Evolutionary conservation across 2,113 vertebrate genomes (phyloP).

Genomic region (Dromaius novaehollandiae): DNA sequence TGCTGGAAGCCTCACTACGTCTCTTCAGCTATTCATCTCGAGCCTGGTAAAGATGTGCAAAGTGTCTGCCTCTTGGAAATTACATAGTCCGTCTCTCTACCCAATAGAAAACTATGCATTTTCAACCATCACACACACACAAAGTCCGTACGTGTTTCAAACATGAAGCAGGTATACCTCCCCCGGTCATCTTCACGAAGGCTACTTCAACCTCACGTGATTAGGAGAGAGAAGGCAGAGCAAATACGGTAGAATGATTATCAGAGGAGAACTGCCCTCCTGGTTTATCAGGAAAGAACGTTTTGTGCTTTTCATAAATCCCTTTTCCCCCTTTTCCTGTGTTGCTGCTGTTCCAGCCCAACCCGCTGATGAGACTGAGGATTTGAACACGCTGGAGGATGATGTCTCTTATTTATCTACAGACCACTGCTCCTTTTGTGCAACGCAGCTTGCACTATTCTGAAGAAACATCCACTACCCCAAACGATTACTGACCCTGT

Average conservation of each 20-base stretch:
- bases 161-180: not conserved
- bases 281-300: not conserved
- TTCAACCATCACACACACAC: not conserved
- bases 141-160: not conserved
- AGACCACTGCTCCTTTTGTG: conserved; percentile 21
- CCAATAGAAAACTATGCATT: not conserved
- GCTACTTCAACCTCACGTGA: not conserved
- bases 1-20: not conserved
- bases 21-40: not conserved
- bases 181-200: not conserved
- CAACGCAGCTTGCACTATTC: not conserved
- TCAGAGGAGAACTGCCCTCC: not conserved
- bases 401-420: not conserved
- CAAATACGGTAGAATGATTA: not conserved
- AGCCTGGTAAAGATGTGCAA: not conserved
- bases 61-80: not conserved
- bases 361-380: not conserved
- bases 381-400: not conserved
- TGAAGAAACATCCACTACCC: not conserved
- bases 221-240: not conserved
- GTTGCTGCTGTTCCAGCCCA: not conserved
- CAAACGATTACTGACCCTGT: not conserved
- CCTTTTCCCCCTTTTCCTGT: not conserved
- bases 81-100: not conserved
- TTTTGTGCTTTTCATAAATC: not conserved